Evolutionary conservation across 1,140 invertebrate species (phyloP).

Genomic region (Papilio machaon): DNA sequence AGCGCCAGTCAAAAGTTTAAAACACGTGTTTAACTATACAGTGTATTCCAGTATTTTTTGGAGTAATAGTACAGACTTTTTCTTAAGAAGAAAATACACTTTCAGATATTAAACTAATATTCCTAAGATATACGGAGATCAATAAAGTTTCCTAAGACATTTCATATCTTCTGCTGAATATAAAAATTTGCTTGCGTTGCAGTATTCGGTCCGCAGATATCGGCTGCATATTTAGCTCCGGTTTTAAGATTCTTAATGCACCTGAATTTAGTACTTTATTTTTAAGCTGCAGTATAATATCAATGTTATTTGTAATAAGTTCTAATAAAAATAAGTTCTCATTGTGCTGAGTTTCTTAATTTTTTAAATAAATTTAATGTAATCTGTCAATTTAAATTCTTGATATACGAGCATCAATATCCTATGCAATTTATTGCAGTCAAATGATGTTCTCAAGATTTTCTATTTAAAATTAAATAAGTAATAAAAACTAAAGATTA

Average conservation of each 20-base stretch:
- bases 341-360: not conserved
- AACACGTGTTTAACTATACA: no score
- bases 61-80: not conserved
- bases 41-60: no score
- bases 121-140: slow-evolving; percentile 48
- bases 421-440: not conserved
- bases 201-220: slow-evolving; percentile 47
- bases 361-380: not conserved
- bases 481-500: no score
- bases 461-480: no score
- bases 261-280: not conserved
- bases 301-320: not conserved
- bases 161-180: slow-evolving; percentile 60
- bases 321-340: not conserved
- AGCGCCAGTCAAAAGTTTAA: no score
- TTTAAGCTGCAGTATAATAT: not conserved
- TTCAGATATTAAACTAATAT: slow-evolving; percentile 19
- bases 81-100: not conserved
- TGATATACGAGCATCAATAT: not conserved
- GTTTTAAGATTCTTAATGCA: slow-evolving; percentile 39
- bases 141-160: slow-evolving; percentile 54
- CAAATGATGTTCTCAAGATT: not conserved
- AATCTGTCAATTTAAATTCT: not conserved
- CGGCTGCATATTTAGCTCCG: slow-evolving; percentile 42
- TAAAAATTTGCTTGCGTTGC: slow-evolving; percentile 58